Base-by-base conservation (phyloP, 2,113 vertebrate genomes). In the Ascaphus truei region DNA sequence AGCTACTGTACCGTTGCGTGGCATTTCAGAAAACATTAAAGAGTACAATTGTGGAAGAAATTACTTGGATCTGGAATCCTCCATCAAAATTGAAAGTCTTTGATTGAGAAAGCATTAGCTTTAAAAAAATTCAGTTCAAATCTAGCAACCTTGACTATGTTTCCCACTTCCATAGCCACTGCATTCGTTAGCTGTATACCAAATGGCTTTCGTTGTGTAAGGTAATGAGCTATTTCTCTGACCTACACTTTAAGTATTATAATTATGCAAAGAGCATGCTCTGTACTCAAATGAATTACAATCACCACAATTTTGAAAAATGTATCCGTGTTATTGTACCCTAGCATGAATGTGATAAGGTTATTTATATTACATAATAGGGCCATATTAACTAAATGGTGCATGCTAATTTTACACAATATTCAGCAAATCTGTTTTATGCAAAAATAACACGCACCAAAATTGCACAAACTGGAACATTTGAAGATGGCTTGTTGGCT, bases 131-230 rank as follows among this genome's bases (percentile, higher is more conserved):
- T 39, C 7, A 18, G n/a, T 31, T 64, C 45, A 52, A 39, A 51
- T n/a, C 43, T 34, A 64, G 62, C n/a, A 36, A 63, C 61, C 61
- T 18, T 45, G 41, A 45, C 41, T 63, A 64, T 37, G 37, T 27
- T 26, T 64, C 41, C 33, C 31, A 10, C 13, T 18, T 52, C 13
- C 20, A 18, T 60, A 60, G 39, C 57, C 27, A 43, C 22, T 39
- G 50, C 51, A 39, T 64, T 47, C 11, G 47, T 52, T 64, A 52
- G 36, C 43, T 50, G 22, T 63, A 23, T 23, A 52, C 33, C 62
- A 45, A 27, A 52, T 48, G 51, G 62, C 51, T 36, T 48, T 63
- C 61, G 34, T 63, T 33, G 20, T 27, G 6, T 15, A 63, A 37
- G 4, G 47, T 23, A 51, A 34, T 27, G 18, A 26, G 3, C 20